Evolutionary conservation across 2,888 invertebrate species (phyloP).

Genomic region (Chalcosyrphus nemorum): DNA sequence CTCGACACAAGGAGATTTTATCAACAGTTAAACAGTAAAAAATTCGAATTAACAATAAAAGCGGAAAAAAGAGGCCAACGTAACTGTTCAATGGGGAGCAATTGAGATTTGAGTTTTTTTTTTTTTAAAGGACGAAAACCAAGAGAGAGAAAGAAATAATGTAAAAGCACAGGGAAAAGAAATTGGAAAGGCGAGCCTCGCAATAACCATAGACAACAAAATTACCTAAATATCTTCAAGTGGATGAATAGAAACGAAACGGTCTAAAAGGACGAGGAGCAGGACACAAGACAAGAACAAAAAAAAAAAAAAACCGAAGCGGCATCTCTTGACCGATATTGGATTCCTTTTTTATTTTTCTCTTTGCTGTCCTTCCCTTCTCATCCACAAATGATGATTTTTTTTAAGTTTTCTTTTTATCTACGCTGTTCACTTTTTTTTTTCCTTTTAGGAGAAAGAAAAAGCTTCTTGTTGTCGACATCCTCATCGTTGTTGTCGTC

Average conservation of each 20-base stretch:
- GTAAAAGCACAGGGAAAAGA: slow-evolving; percentile 25
- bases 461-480: slow-evolving; percentile 8
- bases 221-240: slow-evolving; percentile 69
- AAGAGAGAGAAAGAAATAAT: slow-evolving; percentile 1
- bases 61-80: slow-evolving; percentile 49
- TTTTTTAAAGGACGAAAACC: slow-evolving; percentile 27
- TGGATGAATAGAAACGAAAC: slow-evolving; percentile 13
- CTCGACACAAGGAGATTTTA: slow-evolving; percentile 47
- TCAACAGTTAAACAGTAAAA: slow-evolving; percentile 61
- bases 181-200: slow-evolving; percentile 43
- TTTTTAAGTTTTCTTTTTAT: slow-evolving; percentile 20
- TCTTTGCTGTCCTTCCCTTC: too few relatives aligned
- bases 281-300: background rate
- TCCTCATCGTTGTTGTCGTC: slow-evolving; percentile 20
- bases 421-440: slow-evolving; percentile 13
- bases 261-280: background rate
- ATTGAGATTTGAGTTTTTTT: slow-evolving; percentile 43
- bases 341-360: slow-evolving; percentile 41
- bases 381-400: slow-evolving; percentile 8
- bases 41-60: slow-evolving; percentile 59
- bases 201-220: slow-evolving; percentile 63
- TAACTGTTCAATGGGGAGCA: slow-evolving; percentile 66
- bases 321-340: slow-evolving; percentile 69
- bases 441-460: background rate
- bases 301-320: background rate